Conservation (phyloP, 2,113 vertebrate species). For the Sebastes fasciatus region DNA sequence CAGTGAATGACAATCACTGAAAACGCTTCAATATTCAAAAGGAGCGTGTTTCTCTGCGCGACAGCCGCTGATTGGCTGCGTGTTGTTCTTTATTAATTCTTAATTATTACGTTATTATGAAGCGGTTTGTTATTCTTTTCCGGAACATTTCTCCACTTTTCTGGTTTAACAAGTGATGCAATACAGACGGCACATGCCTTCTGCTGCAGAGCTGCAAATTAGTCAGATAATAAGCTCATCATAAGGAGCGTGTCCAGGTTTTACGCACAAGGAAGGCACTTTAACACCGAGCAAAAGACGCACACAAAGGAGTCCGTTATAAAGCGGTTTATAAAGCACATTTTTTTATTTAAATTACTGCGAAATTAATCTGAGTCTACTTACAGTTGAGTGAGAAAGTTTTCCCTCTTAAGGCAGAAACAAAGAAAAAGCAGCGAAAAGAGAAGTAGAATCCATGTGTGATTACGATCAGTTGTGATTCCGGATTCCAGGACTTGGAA, state of each 20-base stretch:
- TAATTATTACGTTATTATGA: conserved; percentile 21
- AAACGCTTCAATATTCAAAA: conserved; percentile 49
- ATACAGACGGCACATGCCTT: conserved; percentile 39
- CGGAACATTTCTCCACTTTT: conserved; percentile 17
- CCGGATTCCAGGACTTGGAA: conserved; percentile 82
- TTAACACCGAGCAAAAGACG: neutral
- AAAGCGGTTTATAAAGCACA: neutral
- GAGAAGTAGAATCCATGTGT: conserved; percentile 77
- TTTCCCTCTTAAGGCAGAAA: conserved; percentile 69
- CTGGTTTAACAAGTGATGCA: conserved; percentile 38
- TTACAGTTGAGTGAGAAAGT: conserved; percentile 82
- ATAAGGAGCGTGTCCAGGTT: no score
- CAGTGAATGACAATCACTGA: conserved; percentile 13
- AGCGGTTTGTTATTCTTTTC: neutral
- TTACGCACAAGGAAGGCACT: no score
- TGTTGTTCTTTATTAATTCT: conserved; percentile 26
- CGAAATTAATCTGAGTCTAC: conserved; percentile 58
- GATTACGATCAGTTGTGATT: conserved; percentile 75
- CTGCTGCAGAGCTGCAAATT: conserved; percentile 38
- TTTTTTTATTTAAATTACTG: neutral
- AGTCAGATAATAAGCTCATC: conserved; percentile 39
- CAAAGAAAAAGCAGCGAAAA: conserved; percentile 54
- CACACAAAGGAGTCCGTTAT: neutral
- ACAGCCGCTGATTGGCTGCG: conserved; percentile 71
- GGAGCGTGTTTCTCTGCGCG: conserved; percentile 53